These are phyloP conservation scores for Formica aserva DNA, from an alignment of 2,888 invertebrate species.

Conservation along the genomic window DNA sequence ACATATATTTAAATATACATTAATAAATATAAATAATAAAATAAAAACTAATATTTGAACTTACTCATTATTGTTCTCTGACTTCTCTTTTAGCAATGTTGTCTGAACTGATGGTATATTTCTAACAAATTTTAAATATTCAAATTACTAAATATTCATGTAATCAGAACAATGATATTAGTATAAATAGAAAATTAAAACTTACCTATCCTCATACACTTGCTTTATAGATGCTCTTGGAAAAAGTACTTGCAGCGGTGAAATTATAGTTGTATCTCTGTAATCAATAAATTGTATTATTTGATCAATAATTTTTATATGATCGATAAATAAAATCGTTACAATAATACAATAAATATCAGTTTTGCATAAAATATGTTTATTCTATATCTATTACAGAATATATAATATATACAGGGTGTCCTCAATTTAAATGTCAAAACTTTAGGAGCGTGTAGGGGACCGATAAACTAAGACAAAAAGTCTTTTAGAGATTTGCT, in stretches of 20 bases:
- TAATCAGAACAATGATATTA: conserved; percentile 6
- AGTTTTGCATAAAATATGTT: background rate
- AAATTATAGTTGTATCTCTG: conserved; percentile 27
- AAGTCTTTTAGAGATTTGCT: too few species aligned
- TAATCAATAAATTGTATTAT: conserved; percentile 16
- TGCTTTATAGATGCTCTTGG: conserved; percentile 26
- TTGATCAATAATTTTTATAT: conserved; percentile 4
- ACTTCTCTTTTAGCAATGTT: background rate
- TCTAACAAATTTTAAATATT: conserved; percentile 1
- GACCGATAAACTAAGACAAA: too few species aligned
- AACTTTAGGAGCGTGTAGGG: too few species aligned
- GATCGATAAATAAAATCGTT: background rate
- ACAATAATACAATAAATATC: background rate
- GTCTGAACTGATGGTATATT: background rate
- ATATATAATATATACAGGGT: background rate
- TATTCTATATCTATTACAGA: background rate
- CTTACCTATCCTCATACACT: conserved; percentile 24
- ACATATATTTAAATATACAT: background rate
- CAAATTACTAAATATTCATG: conserved; percentile 6
- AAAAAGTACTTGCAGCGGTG: conserved; percentile 30
- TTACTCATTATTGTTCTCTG: conserved; percentile 22
- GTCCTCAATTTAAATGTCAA: too few species aligned
- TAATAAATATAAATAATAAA: background rate
- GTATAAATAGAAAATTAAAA: background rate
- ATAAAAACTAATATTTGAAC: background rate